A percentile compares a stretch with the other conserved stretches of the same genome.
Evolutionary conservation across 2,113 vertebrate species (phyloP).

Genomic region (Neofelis nebulosa): DNA sequence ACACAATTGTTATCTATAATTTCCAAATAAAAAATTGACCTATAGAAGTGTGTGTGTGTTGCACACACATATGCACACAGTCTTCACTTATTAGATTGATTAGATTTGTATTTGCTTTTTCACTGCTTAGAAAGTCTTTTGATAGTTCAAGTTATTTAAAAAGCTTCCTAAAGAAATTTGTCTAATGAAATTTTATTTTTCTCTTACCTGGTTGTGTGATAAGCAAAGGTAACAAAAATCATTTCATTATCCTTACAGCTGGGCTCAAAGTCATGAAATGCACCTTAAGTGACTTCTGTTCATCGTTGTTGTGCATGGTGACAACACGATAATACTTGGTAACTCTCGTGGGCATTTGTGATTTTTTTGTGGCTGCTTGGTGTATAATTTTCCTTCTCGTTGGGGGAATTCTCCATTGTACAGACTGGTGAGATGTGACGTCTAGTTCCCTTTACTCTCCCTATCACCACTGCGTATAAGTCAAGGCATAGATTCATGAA

Average conservation of each 20-base stretch:
- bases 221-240: neutral
- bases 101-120: too few species aligned
- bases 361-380: neutral
- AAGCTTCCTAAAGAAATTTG: too few species aligned
- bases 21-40: neutral
- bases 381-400: neutral
- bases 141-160: too few species aligned
- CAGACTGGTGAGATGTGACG: neutral
- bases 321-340: neutral
- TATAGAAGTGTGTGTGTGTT: neutral
- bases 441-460: neutral
- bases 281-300: neutral
- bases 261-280: neutral
- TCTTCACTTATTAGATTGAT: too few species aligned
- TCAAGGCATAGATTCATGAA: neutral
- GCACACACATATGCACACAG: too few species aligned
- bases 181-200: too few species aligned
- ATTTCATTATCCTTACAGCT: neutral
- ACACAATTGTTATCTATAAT: neutral
- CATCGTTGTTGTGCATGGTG: neutral
- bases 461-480: neutral
- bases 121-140: too few species aligned
- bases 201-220: neutral
- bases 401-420: neutral
- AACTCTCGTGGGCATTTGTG: neutral